phyloP scores from a whole-genome alignment of 2,888 invertebrate genomes.

The Cerceris ruficornis region DNA sequence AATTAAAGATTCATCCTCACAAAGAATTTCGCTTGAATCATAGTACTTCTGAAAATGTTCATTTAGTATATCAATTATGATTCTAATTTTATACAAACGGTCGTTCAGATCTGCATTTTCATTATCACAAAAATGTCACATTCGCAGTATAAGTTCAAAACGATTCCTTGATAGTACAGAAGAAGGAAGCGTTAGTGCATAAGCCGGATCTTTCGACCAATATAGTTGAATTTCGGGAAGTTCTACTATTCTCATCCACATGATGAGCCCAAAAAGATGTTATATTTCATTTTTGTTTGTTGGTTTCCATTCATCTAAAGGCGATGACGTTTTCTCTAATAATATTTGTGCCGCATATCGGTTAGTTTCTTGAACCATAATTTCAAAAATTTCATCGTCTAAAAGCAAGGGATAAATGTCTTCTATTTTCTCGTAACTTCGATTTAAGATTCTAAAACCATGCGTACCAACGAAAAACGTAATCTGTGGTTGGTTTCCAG shows the following conservation, averaged over 20 bases:
- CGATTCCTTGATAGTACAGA: slow-evolving; percentile 24
- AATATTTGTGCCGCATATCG: slow-evolving; percentile 15
- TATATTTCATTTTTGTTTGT: slow-evolving; percentile 20
- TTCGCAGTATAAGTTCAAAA: slow-evolving; percentile 22
- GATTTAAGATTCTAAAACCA: too few relatives aligned
- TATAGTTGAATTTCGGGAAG: slow-evolving; percentile 12
- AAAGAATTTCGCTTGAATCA: slow-evolving; percentile 16
- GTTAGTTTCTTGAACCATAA: slow-evolving; percentile 12
- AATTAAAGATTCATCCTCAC: slow-evolving; percentile 13
- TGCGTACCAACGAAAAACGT: too few relatives aligned
- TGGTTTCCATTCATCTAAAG: slow-evolving; percentile 6
- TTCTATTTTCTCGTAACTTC: too few relatives aligned
- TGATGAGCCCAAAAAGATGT: slow-evolving; percentile 17
- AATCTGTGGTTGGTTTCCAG: too few relatives aligned
- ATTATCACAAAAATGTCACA: slow-evolving; percentile 18
- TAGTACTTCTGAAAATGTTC: slow-evolving; percentile 18
- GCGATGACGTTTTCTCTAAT: background rate
- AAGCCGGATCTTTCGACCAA: slow-evolving; percentile 27
- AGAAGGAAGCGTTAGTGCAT: slow-evolving; percentile 15
- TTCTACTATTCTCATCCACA: slow-evolving; percentile 21
- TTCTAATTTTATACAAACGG: slow-evolving; percentile 16
- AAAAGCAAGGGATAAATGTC: slow-evolving; percentile 10
- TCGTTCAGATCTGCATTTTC: slow-evolving; percentile 23
- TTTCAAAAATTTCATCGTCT: slow-evolving; percentile 20
- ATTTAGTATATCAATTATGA: slow-evolving; percentile 19